Percentiles rank a stretch among this genome's conserved stretches.
Evolutionary conservation across 1,140 invertebrate genomes (phyloP).

Genomic region (Hormaphis cornu): DNA sequence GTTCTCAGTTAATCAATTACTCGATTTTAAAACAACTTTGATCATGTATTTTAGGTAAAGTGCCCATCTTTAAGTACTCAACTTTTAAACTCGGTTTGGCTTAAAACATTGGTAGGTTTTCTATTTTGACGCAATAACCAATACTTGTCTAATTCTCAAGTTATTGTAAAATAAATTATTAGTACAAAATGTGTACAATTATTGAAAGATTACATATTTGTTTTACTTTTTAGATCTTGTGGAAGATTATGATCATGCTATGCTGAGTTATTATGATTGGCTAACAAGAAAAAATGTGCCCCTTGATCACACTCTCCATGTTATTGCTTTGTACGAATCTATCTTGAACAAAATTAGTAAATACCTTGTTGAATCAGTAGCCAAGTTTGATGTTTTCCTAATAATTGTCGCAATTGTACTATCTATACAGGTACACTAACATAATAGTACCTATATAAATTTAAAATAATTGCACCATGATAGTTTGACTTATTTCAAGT

Average conservation of each 20-base stretch:
- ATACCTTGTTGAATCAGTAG: conserved; percentile 11
- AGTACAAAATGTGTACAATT: not conserved
- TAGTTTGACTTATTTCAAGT: no score
- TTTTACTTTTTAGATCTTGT: not conserved
- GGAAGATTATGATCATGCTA: not conserved
- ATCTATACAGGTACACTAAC: not conserved
- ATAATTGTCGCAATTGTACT: conserved; percentile 17
- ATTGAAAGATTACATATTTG: no score
- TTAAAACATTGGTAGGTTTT: no score
- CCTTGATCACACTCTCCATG: not conserved
- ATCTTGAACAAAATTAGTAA: not conserved
- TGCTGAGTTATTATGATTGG: not conserved
- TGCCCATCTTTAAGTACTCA: no score
- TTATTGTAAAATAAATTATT: not conserved
- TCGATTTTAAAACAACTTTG: no score
- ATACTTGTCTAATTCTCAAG: no score
- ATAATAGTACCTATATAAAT: not conserved
- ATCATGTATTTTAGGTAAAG: no score
- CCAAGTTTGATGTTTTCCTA: conserved; percentile 12
- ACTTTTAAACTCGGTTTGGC: no score
- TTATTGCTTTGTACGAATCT: conserved; percentile 2
- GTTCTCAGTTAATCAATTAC: no score
- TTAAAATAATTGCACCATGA: no score
- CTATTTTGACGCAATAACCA: no score
- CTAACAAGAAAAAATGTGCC: not conserved